phyloP scores from a whole-genome alignment of 1,140 invertebrate genomes.

The Drosophila lini region DNA sequence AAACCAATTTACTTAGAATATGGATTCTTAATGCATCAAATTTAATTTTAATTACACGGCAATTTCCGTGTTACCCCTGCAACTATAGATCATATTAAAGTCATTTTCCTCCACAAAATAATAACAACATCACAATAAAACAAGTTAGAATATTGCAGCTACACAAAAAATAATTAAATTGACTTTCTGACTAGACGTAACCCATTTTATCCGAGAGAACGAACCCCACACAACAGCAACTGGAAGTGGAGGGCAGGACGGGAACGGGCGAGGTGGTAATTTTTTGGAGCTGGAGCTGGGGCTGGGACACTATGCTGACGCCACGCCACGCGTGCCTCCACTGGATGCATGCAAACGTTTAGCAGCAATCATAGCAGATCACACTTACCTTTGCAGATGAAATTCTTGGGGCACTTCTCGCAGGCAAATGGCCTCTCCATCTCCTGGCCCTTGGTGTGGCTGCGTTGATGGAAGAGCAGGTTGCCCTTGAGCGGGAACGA shows the following conservation, averaged over 20 bases:
- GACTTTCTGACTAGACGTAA: slow-evolving; percentile 3
- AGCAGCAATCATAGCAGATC: slow-evolving; percentile 30
- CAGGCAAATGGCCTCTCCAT: slow-evolving; percentile 96
- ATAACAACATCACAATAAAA: not conserved
- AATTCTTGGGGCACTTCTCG: slow-evolving; percentile 98
- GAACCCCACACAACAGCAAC: slow-evolving; percentile 24
- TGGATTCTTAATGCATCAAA: no score
- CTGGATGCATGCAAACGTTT: slow-evolving; percentile 41
- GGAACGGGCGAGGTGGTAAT: not conserved
- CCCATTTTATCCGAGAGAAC: slow-evolving; percentile 1
- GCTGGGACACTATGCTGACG: slow-evolving; percentile 71
- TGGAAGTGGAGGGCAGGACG: not conserved
- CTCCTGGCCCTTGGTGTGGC: slow-evolving; percentile 93
- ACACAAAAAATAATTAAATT: not conserved
- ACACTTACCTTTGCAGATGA: slow-evolving; percentile 94
- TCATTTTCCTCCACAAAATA: no score
- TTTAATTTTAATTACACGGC: no score
- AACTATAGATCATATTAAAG: no score
- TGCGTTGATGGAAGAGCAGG: slow-evolving; percentile 97
- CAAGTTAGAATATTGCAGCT: not conserved
- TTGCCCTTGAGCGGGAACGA: slow-evolving; percentile 95
- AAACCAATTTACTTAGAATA: no score
- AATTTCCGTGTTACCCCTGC: no score
- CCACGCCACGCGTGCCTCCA: slow-evolving; percentile 67
- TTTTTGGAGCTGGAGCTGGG: slow-evolving; percentile 18